Evolutionary conservation across 1,140 invertebrate genomes (phyloP).

Genomic region (Atta colombica): DNA sequence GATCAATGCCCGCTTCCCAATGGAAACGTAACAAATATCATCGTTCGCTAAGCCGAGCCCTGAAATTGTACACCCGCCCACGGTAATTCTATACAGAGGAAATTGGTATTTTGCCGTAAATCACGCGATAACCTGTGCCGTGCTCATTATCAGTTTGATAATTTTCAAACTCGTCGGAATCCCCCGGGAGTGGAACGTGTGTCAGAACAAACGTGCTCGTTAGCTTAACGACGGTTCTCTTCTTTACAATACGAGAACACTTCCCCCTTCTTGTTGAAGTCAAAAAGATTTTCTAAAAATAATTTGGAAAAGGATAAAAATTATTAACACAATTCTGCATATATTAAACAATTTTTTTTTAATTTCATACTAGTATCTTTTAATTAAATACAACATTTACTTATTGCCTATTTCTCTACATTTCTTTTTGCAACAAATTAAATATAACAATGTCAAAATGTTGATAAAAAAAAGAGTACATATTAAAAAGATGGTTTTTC

Average conservation of each 20-base stretch:
- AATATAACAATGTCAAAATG: not conserved
- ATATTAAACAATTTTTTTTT: not conserved
- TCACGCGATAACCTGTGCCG: constrained; percentile 47
- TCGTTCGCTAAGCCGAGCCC: constrained; percentile 6
- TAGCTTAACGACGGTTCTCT: constrained; percentile 34
- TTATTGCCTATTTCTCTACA: not conserved
- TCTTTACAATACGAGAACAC: constrained; percentile 10
- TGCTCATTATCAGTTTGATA: constrained; percentile 71
- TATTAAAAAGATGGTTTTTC: too few species aligned
- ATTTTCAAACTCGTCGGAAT: constrained; percentile 67
- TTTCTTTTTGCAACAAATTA: not conserved
- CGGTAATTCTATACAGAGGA: constrained; percentile 63
- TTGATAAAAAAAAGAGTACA: not conserved
- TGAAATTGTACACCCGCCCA: constrained; percentile 39
- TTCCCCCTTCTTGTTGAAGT: not conserved
- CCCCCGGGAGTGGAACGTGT: constrained; percentile 39
- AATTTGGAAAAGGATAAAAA: not conserved
- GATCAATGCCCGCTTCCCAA: constrained; percentile 65
- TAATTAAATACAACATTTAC: not conserved
- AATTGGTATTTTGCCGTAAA: constrained; percentile 69
- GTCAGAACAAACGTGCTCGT: constrained; percentile 60
- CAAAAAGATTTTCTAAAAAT: constrained; percentile 20
- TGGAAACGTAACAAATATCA: constrained; percentile 55
- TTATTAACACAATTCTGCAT: not conserved
- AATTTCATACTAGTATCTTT: not conserved